Evolutionary conservation across 2,888 invertebrate species (phyloP), one percentile per base, ranked within the genome.

Genomic region (Erebia ligea): DNA sequence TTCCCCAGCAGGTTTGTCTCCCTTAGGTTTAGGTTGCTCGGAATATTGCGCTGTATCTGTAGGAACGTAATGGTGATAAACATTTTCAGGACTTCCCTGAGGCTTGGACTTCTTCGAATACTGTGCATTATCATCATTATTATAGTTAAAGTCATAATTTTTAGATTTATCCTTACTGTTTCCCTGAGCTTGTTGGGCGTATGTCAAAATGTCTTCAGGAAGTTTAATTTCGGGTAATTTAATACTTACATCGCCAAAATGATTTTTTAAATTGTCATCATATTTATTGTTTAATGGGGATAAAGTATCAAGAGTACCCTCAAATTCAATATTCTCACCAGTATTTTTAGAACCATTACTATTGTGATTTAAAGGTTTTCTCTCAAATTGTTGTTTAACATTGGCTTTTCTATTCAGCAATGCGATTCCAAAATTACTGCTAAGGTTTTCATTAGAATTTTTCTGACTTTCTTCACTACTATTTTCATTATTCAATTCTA

Each of bases 141-240:
- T 79, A 68, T 83, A 84, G 71, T 82, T 79, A 69, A 83, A 85
- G 70, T 79, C 82, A 66, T 77, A 79, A 61, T 71, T 76, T 76
- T 77, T 82, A 61, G 76, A 70, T 59, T 78, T 69, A 48, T 76
- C 67, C 19, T 82, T 79, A 52, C 82, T 80, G 40, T 80, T 77
- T 71, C 78, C 76, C 70, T 82, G 82, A 67, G 81, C 80, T 70
- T 87, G 84, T 76, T 84, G 82, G 1, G 85, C 77, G 72, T 87
- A 90, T 56, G 85, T 79, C 79, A 94, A 85, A 77, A 93, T 85
- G 73, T 91, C 90, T n/a, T 93, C 88, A 1, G 93, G 93, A 72
- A 94, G 78, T 79, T 89, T 89, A 72, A 93, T 93, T 80, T 92
- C 93, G 5, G 93, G 93, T 73, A 94, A 79, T 77, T 88, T 88